Evolutionary conservation across 2,888 invertebrate genomes (phyloP), one percentile per base, ranked within the genome.

Genomic region (Pristionchus maxplancki): DNA sequence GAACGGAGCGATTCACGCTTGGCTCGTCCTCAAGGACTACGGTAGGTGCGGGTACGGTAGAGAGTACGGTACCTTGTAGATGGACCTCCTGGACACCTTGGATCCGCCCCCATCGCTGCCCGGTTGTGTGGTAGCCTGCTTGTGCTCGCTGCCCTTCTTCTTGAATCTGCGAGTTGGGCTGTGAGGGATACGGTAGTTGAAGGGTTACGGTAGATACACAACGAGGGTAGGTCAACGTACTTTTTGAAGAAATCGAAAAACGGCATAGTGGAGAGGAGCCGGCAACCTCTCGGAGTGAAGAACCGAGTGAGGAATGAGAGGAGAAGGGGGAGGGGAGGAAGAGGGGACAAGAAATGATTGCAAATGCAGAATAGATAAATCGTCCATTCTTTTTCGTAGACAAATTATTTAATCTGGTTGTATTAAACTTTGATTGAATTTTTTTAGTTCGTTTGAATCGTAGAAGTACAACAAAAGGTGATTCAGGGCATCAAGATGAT

Each of bases 231-330:
- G 50, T 28, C 15, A 81, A 83, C 82, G 28, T 20, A 83, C 82
- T 31, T 34, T 53, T 83, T 83, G 17, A 83, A 34, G 37, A 83
- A 83, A 31, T 83, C 82, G 82, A 83, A 53, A 24, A 83, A 83
- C 28, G 82, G 82, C 82, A 83, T 83, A 4, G 53, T 34, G 82
- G 50, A 40, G 13, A 31, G 40, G 74, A 31, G 20, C 2, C 1
- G 82, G 53, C 31, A 20, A 83, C 82, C 82, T 24, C 82, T 53
- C 82, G 50, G 28, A 17, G 48, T 9, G 0, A 20, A 28, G 48
- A 28, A 81, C 0, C 15, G 28, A 81, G 44, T n/a, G 81, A 28
- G 48, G 48, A 81, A 37, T 58, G 78, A 78, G 40, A 40, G 64
- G 44, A 74, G 74, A 40, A 15, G 74, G n/a, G 37, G 40, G 74